Percentiles rank a stretch among this genome's conserved stretches.
These are phyloP conservation scores for Alethe castanea DNA, from an alignment of 2,113 vertebrate species.

Conservation along the genomic window DNA sequence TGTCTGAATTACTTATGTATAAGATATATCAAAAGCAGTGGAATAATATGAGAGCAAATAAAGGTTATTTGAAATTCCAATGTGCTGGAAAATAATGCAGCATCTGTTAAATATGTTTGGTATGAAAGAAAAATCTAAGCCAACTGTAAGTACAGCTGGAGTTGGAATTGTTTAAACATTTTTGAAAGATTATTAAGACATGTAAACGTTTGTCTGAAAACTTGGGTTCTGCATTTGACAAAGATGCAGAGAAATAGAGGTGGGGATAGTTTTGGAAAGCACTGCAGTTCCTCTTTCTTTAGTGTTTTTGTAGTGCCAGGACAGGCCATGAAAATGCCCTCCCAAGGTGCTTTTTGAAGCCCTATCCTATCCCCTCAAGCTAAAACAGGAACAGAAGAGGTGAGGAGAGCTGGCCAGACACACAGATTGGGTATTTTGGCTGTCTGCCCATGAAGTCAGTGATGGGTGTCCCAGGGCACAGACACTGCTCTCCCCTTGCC, in stretches of 20 bases:
- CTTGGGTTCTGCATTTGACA: background rate
- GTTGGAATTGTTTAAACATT: background rate
- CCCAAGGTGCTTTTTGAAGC: background rate
- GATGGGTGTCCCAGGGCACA: background rate
- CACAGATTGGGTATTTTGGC: background rate
- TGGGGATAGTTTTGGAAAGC: background rate
- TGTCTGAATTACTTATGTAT: background rate
- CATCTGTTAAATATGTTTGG: background rate
- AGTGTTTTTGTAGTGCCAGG: background rate
- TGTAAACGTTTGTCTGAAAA: background rate
- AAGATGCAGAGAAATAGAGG: background rate
- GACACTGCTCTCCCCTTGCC: background rate
- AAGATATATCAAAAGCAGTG: background rate
- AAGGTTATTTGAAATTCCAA: background rate
- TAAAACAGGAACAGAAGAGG: background rate
- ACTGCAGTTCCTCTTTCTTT: background rate
- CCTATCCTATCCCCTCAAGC: background rate
- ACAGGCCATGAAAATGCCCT: background rate
- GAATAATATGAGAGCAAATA: background rate
- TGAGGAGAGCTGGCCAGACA: background rate
- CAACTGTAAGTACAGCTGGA: background rate
- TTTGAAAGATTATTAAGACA: background rate
- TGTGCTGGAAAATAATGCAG: background rate
- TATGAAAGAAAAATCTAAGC: constrained; percentile 1
- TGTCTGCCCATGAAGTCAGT: fast-evolving